phyloP scores from a whole-genome alignment of 2,113 vertebrate genomes.

The Rhipidura dahli region DNA sequence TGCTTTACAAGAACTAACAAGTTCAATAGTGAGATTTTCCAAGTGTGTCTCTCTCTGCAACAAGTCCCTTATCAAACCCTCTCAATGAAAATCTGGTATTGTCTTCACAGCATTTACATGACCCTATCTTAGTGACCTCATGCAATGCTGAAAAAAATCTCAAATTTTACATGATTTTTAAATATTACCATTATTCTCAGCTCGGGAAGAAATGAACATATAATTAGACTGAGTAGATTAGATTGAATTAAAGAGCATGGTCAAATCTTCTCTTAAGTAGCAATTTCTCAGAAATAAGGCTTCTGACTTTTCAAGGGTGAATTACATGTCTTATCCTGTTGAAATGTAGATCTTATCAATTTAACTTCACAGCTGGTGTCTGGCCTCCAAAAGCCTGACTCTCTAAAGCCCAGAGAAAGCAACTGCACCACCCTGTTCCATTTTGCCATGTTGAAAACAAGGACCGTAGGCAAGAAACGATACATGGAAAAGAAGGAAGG shows the following conservation, averaged over 20 bases:
- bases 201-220: not conserved
- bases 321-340: slow-evolving; percentile 42
- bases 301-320: slow-evolving; percentile 34
- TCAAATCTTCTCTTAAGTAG: slow-evolving; percentile 30
- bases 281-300: slow-evolving; percentile 4
- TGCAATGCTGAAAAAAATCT: slow-evolving; percentile 20
- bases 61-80: slow-evolving; percentile 4
- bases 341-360: slow-evolving; percentile 49
- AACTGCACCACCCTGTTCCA: not conserved
- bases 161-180: not conserved
- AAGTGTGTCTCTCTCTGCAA: not conserved
- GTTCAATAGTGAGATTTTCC: not conserved
- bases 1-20: not conserved
- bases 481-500: not conserved
- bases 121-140: not conserved
- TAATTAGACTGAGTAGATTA: slow-evolving; percentile 33
- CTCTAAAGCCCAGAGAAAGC: slow-evolving; percentile 8
- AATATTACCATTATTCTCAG: not conserved
- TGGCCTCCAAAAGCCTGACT: not conserved
- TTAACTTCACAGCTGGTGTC: slow-evolving; percentile 18
- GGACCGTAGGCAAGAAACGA: not conserved
- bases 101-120: not conserved
- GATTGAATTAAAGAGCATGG: slow-evolving; percentile 27
- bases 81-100: slow-evolving; percentile 21
- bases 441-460: not conserved